Percentiles rank a stretch among this genome's conserved stretches.
These are phyloP conservation scores for Cephus runcator DNA, from an alignment of 2,888 invertebrate species.

Conservation along the genomic window DNA sequence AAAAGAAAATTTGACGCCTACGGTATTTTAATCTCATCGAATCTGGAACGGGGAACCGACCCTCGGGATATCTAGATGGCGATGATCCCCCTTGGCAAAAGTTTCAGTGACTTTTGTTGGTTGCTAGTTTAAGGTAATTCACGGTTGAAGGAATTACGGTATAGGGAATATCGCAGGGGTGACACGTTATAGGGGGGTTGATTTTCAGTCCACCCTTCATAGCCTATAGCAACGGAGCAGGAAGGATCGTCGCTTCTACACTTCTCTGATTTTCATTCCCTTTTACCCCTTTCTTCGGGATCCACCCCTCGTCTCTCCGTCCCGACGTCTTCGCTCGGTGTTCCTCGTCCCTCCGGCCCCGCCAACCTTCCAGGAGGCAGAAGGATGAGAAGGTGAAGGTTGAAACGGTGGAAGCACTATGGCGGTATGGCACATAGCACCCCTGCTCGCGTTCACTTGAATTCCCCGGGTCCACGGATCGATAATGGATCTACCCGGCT, in stretches of 20 bases:
- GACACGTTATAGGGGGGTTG: neutral
- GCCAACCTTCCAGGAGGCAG: neutral
- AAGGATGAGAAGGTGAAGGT: neutral
- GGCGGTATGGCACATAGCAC: neutral
- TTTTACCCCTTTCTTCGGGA: neutral
- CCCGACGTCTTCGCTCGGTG: neutral
- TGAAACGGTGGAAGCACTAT: neutral
- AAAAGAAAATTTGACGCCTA: neutral
- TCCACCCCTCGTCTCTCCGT: neutral
- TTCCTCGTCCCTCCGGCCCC: neutral
- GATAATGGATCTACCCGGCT: conserved; percentile 56
- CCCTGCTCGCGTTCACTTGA: conserved; percentile 22
- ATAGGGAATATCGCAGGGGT: neutral
- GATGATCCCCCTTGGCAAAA: conserved; percentile 18
- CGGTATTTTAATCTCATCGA: neutral
- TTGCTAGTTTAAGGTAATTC: conserved; percentile 41
- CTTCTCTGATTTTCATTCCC: neutral
- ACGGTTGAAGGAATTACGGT: conserved; percentile 10
- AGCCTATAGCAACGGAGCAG: neutral
- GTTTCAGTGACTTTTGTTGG: conserved; percentile 41
- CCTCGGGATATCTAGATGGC: neutral
- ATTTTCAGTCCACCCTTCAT: neutral
- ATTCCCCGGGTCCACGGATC: conserved; percentile 42
- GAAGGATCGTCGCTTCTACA: neutral
- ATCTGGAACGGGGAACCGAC: neutral